These are phyloP conservation scores for Ceuthmochares aereus DNA, from an alignment of 2,113 vertebrate genomes.

Conservation along the genomic window DNA sequence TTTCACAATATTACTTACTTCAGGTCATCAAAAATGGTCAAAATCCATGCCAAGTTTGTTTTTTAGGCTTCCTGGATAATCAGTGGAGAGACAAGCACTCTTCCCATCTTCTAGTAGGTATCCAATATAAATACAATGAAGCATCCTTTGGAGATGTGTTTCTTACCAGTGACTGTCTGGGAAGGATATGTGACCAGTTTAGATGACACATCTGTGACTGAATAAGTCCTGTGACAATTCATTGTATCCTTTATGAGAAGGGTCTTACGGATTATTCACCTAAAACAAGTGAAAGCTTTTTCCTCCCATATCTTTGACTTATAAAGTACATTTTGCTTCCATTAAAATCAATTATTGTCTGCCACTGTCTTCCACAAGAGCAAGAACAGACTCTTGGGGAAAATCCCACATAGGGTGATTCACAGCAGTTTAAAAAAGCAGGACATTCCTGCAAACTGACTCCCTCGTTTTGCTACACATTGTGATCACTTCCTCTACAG, in stretches of 20 bases:
- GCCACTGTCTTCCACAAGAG: background rate
- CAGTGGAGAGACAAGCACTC: background rate
- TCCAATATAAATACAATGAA: background rate
- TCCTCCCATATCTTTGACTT: background rate
- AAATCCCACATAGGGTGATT: background rate
- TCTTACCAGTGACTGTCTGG: background rate
- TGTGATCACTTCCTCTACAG: background rate
- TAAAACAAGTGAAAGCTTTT: rapidly evolving
- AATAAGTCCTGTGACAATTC: background rate
- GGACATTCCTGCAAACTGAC: background rate
- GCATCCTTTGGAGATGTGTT: background rate
- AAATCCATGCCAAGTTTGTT: background rate
- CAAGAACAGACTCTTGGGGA: background rate
- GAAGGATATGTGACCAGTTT: rapidly evolving
- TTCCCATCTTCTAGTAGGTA: background rate
- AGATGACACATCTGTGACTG: rapidly evolving
- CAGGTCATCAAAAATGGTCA: background rate
- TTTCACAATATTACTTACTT: background rate
- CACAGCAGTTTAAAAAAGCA: background rate
- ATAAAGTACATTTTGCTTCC: background rate
- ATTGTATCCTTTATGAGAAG: background rate
- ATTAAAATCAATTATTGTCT: background rate
- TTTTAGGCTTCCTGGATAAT: background rate
- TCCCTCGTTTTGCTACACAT: background rate
- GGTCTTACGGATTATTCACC: background rate